Conservation (phyloP, 1,140 invertebrate genomes). For the Periplaneta americana region DNA sequence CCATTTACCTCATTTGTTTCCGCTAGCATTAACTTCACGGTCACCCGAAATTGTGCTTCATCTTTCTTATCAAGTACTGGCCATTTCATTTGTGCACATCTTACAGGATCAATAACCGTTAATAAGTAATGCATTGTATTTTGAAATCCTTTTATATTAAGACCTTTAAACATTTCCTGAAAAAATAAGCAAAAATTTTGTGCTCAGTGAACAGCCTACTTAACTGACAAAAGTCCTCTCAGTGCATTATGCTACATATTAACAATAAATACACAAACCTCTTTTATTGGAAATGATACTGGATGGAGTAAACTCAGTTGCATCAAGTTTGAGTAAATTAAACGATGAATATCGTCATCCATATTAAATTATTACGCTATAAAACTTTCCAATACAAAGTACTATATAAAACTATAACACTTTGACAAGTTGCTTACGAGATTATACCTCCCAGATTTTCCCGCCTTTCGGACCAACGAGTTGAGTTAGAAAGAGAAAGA, state of each 20-base stretch:
- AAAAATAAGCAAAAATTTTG: not conserved
- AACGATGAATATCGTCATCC: too few relatives aligned
- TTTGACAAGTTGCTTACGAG: too few relatives aligned
- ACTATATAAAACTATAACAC: too few relatives aligned
- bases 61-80: not conserved
- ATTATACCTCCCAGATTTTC: too few relatives aligned
- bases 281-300: not conserved
- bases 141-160: not conserved
- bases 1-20: not conserved
- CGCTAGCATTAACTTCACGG: not conserved
- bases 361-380: too few relatives aligned
- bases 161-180: not conserved
- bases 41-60: not conserved
- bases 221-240: not conserved
- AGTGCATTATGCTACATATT: not conserved
- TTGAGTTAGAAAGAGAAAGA: too few relatives aligned
- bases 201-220: not conserved
- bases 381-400: too few relatives aligned
- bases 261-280: not conserved
- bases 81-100: not conserved
- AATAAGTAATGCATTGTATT: not conserved
- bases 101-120: not conserved
- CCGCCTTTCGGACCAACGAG: too few relatives aligned
- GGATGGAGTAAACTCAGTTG: not conserved
- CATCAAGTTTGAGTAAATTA: not conserved